Percentiles rank a stretch among this genome's conserved stretches.
phyloP scores from a whole-genome alignment of 1,140 invertebrate species.

The Drosophila saltans region DNA sequence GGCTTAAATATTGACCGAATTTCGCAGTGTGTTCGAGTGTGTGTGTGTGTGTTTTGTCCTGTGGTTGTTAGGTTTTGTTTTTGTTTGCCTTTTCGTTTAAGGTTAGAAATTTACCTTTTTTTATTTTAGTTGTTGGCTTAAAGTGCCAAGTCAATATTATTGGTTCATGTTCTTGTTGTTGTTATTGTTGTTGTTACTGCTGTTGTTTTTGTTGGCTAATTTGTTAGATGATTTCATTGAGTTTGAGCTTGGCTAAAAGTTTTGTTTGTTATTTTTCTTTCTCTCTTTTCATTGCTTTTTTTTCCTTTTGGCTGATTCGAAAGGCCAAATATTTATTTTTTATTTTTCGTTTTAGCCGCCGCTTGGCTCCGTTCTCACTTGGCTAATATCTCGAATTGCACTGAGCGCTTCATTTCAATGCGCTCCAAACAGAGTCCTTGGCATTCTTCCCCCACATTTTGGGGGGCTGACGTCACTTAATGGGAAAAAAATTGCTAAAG shows the following conservation, averaged over 20 bases:
- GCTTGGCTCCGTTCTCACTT: conserved; percentile 58
- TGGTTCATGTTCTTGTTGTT: background rate
- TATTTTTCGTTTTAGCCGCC: background rate
- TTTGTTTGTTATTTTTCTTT: background rate
- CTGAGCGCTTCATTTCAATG: conserved; percentile 33
- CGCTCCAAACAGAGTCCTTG: conserved; percentile 57
- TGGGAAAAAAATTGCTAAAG: conserved; percentile 14
- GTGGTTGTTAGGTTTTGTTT: conserved; percentile 19
- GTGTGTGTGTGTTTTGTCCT: conserved; percentile 9
- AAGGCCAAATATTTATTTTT: conserved; percentile 10
- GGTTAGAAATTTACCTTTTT: conserved; percentile 16
- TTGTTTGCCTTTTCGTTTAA: conserved; percentile 18
- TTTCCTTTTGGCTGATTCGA: background rate
- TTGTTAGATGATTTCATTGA: conserved; percentile 12
- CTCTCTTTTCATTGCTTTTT: too few relatives aligned
- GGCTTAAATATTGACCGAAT: conserved; percentile 76
- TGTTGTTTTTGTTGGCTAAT: conserved; percentile 6
- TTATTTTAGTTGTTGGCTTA: conserved; percentile 4
- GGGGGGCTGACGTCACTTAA: conserved; percentile 62
- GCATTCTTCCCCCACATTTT: conserved; percentile 45
- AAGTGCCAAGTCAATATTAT: conserved; percentile 3
- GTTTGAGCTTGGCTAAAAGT: background rate
- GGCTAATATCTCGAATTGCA: conserved; percentile 63
- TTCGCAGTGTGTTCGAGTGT: conserved; percentile 31
- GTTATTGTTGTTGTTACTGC: background rate